Evolutionary conservation across 1,140 invertebrate genomes (phyloP).

Genomic region (Zophobas atratus): DNA sequence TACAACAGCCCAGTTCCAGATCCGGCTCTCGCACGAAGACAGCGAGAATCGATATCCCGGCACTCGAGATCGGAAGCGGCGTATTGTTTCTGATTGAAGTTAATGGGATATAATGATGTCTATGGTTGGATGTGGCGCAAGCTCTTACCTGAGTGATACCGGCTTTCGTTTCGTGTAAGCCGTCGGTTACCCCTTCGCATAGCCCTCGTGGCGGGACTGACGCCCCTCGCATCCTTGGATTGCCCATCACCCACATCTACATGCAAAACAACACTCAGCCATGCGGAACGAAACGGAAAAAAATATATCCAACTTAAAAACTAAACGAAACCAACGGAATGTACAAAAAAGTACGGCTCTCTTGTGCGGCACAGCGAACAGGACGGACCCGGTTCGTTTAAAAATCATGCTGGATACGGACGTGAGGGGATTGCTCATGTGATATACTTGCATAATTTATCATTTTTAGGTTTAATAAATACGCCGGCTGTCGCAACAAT

Average conservation of each 20-base stretch:
- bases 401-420: not conserved
- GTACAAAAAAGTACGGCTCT: not conserved
- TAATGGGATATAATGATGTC: slow-evolving; percentile 13
- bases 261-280: slow-evolving; percentile 65
- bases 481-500: too few species aligned
- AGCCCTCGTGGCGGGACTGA: slow-evolving; percentile 69
- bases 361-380: not conserved
- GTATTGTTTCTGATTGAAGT: not conserved
- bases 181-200: slow-evolving; percentile 87
- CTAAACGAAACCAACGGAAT: slow-evolving; percentile 39
- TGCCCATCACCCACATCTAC: slow-evolving; percentile 63
- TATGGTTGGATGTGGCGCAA: slow-evolving; percentile 18
- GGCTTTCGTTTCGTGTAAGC: slow-evolving; percentile 93
- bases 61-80: not conserved
- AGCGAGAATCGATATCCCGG: too few species aligned
- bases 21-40: too few species aligned
- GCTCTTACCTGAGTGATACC: slow-evolving; percentile 94
- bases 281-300: slow-evolving; percentile 59
- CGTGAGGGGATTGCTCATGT: slow-evolving; percentile 6
- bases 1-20: too few species aligned
- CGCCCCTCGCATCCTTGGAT: slow-evolving; percentile 51
- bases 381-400: slow-evolving; percentile 39
- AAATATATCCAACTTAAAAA: slow-evolving; percentile 45
- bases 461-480: too few species aligned
- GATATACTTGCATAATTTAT: not conserved